Conservation (phyloP, 2,888 invertebrate species). For the Acanthosoma haemorrhoidale region DNA sequence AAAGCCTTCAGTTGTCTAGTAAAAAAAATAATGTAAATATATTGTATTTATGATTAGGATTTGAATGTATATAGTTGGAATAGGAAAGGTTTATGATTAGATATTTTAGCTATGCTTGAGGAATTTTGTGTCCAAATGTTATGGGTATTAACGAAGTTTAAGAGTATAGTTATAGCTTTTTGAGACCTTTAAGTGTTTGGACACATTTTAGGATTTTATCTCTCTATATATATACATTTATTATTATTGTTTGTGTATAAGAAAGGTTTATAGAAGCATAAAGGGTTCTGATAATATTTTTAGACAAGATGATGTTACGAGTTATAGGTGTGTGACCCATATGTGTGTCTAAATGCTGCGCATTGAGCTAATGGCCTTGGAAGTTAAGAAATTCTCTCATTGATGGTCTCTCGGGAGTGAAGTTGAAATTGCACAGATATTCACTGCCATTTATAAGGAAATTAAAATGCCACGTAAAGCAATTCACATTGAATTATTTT, state of each 20-base stretch:
- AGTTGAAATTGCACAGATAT: slow-evolving; percentile 11
- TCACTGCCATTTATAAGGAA: slow-evolving; percentile 25
- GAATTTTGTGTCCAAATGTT: slow-evolving; percentile 21
- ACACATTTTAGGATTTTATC: slow-evolving; percentile 28
- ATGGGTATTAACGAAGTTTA: not conserved
- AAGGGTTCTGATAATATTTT: slow-evolving; percentile 22
- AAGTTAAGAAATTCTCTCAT: not conserved
- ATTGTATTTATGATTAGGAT: slow-evolving; percentile 35
- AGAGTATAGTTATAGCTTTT: slow-evolving; percentile 1
- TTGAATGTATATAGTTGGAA: slow-evolving; percentile 33
- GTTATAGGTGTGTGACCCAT: no score
- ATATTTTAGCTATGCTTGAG: slow-evolving; percentile 9
- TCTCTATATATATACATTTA: slow-evolving; percentile 20
- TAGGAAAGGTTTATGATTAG: slow-evolving; percentile 34
- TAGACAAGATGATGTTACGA: slow-evolving; percentile 6
- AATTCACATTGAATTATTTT: slow-evolving; percentile 30
- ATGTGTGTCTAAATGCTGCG: not conserved
- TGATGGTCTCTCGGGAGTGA: not conserved
- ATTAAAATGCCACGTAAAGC: slow-evolving; percentile 3
- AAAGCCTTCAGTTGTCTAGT: slow-evolving; percentile 30
- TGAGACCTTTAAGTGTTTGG: slow-evolving; percentile 13
- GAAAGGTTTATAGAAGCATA: slow-evolving; percentile 25
- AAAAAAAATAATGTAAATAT: slow-evolving; percentile 27
- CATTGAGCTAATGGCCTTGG: slow-evolving; percentile 11
- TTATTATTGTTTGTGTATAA: slow-evolving; percentile 25